Evolutionary conservation across 2,888 invertebrate species (phyloP).

Genomic region (Tachina lurida): DNA sequence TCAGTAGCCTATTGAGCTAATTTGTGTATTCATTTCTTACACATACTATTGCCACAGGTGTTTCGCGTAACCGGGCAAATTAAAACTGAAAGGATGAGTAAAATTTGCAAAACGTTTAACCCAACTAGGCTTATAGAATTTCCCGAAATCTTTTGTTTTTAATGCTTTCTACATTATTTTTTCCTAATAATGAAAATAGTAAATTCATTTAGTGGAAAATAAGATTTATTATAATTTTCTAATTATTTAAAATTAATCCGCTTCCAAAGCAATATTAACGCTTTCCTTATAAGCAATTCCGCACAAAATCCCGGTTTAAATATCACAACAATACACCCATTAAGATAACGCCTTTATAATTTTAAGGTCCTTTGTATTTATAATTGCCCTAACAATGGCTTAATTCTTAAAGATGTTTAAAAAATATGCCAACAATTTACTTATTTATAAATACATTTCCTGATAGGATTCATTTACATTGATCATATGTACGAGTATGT

Average conservation of each 20-base stretch:
- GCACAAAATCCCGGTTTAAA: constrained; percentile 19
- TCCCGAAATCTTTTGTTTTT: too few relatives aligned
- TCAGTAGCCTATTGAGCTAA: too few relatives aligned
- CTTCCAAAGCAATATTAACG: too few relatives aligned
- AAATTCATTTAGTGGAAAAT: too few relatives aligned
- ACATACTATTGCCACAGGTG: too few relatives aligned
- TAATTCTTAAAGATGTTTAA: constrained; percentile 35
- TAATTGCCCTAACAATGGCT: constrained; percentile 67
- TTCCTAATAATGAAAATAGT: too few relatives aligned
- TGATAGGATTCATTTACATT: constrained; percentile 63
- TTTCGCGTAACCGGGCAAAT: too few relatives aligned
- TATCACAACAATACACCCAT: constrained; percentile 80
- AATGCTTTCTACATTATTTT: too few relatives aligned
- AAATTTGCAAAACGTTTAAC: too few relatives aligned
- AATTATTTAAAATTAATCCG: not conserved
- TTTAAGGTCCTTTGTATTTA: constrained; percentile 73
- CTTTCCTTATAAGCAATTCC: constrained; percentile 36
- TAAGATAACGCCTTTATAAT: constrained; percentile 76
- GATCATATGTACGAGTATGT: not conserved
- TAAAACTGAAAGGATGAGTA: too few relatives aligned
- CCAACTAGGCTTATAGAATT: too few relatives aligned
- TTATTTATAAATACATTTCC: constrained; percentile 50
- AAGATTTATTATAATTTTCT: not conserved
- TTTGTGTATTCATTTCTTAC: too few relatives aligned
- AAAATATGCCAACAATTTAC: constrained; percentile 43